These are phyloP conservation scores for Psettodes erumei DNA, from an alignment of 2,113 vertebrate genomes.

Conservation along the genomic window DNA sequence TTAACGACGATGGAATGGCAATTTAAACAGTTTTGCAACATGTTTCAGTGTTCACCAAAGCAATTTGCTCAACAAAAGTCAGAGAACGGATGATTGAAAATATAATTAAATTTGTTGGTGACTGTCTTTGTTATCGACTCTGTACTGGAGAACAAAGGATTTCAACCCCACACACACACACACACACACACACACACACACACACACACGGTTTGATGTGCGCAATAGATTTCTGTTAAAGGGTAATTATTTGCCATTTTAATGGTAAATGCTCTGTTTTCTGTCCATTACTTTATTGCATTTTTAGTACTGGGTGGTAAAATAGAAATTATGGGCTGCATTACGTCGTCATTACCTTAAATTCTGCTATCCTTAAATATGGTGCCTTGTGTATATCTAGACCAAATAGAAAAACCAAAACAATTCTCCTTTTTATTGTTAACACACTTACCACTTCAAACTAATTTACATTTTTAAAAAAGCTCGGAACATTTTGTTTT, in stretches of 20 bases:
- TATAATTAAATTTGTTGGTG: constrained; percentile 62
- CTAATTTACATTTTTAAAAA: too few species aligned
- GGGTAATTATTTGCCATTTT: constrained; percentile 3
- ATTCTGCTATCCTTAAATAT: not conserved
- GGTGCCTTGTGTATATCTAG: not conserved
- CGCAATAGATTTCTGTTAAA: not conserved
- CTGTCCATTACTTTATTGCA: not conserved
- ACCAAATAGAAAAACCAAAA: too few species aligned
- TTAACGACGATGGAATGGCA: constrained; percentile 1
- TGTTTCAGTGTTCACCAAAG: constrained; percentile 1
- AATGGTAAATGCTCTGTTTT: not conserved
- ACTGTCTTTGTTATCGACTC: constrained; percentile 71
- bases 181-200: constrained; percentile 15
- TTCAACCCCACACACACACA: constrained; percentile 29
- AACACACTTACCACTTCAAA: too few species aligned
- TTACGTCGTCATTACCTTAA: not conserved
- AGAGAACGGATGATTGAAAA: constrained; percentile 63
- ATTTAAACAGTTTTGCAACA: constrained; percentile 37
- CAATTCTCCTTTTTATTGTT: too few species aligned
- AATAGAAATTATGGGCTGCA: too few species aligned
- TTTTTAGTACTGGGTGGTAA: too few species aligned
- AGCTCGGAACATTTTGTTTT: too few species aligned
- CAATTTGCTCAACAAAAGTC: constrained; percentile 32
- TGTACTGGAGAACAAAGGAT: constrained; percentile 74
- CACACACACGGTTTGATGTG: constrained; percentile 25